phyloP scores from a whole-genome alignment of 2,797 vertebrate genomes.

The Ambastaia sidthimunki region DNA sequence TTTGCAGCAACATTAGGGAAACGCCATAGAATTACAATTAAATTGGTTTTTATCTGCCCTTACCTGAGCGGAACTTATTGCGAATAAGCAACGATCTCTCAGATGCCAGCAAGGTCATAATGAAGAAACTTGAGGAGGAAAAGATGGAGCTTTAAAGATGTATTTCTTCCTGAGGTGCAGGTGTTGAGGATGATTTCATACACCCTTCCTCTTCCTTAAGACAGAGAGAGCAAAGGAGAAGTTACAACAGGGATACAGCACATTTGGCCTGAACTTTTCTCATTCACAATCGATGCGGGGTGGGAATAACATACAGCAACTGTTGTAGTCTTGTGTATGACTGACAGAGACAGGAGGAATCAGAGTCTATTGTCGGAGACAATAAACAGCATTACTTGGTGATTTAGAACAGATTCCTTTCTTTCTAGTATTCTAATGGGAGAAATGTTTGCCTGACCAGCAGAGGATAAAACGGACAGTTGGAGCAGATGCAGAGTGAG shows the following conservation, averaged over 20 bases:
- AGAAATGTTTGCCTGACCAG: constrained; percentile 18
- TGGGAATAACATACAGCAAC: constrained; percentile 39
- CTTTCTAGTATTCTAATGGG: constrained; percentile 3
- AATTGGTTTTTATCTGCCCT: constrained; percentile 58
- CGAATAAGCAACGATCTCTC: constrained; percentile 91
- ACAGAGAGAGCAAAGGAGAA: constrained; percentile 38
- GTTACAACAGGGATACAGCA: constrained; percentile 39
- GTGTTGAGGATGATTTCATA: constrained; percentile 68
- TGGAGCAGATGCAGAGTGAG: constrained; percentile 22
- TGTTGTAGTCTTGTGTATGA: background rate
- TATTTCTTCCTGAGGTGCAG: constrained; percentile 55
- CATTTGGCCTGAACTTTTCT: constrained; percentile 15
- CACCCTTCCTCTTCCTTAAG: constrained; percentile 63
- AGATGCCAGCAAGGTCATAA: constrained; percentile 88
- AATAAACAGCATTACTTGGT: constrained; percentile 37
- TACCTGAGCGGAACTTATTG: constrained; percentile 93
- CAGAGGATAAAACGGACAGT: constrained; percentile 30
- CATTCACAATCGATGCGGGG: constrained; percentile 10
- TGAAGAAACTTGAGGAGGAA: constrained; percentile 48
- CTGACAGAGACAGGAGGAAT: constrained; percentile 32
- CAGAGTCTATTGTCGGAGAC: background rate
- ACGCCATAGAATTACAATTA: no score
- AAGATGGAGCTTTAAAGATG: constrained; percentile 52
- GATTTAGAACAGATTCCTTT: constrained; percentile 43
- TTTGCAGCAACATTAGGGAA: no score